phyloP scores from a whole-genome alignment of 1,140 invertebrate genomes.

The Trichogramma pretiosum region DNA sequence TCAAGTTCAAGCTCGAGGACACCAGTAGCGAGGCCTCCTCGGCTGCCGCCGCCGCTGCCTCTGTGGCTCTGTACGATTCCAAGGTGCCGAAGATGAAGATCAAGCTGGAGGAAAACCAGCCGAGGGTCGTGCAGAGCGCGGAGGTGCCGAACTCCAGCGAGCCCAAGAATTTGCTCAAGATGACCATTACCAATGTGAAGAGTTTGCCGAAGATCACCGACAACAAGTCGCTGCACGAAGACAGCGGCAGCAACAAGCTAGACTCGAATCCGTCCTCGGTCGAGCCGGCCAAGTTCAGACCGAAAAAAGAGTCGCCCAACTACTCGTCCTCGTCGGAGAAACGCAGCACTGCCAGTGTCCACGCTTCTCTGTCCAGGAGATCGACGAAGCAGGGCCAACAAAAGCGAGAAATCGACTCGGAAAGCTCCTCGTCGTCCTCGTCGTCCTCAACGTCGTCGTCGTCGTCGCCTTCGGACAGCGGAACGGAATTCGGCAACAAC shows the following conservation, averaged over 20 bases:
- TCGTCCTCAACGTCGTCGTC: slow-evolving; percentile 20
- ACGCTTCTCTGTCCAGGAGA: too few relatives aligned
- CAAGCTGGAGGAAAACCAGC: slow-evolving; percentile 35
- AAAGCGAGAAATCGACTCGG: too few relatives aligned
- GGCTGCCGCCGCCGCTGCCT: background rate
- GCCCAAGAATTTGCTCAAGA: slow-evolving; percentile 30
- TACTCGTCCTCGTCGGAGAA: slow-evolving; percentile 11
- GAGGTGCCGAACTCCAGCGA: slow-evolving; percentile 22
- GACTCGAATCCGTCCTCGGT: background rate
- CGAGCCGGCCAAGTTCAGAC: background rate
- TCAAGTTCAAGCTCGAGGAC: slow-evolving; percentile 25
- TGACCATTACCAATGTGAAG: slow-evolving; percentile 34
- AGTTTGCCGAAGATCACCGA: slow-evolving; percentile 17
- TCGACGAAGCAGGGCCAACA: slow-evolving; percentile 13
- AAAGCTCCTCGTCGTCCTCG: slow-evolving; percentile 15
- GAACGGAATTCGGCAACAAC: background rate
- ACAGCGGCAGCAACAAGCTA: background rate
- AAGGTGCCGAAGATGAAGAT: slow-evolving; percentile 42
- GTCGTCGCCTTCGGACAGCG: slow-evolving; percentile 19
- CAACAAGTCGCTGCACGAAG: background rate
- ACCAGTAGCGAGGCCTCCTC: slow-evolving; percentile 16
- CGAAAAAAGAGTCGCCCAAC: slow-evolving; percentile 20
- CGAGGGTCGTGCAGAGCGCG: slow-evolving; percentile 30
- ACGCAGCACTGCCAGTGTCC: slow-evolving; percentile 3
- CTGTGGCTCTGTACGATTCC: slow-evolving; percentile 16